Evolutionary conservation across 2,797 vertebrate genomes (phyloP), one percentile per base, ranked within the genome.

Genomic region (Mycteria americana): DNA sequence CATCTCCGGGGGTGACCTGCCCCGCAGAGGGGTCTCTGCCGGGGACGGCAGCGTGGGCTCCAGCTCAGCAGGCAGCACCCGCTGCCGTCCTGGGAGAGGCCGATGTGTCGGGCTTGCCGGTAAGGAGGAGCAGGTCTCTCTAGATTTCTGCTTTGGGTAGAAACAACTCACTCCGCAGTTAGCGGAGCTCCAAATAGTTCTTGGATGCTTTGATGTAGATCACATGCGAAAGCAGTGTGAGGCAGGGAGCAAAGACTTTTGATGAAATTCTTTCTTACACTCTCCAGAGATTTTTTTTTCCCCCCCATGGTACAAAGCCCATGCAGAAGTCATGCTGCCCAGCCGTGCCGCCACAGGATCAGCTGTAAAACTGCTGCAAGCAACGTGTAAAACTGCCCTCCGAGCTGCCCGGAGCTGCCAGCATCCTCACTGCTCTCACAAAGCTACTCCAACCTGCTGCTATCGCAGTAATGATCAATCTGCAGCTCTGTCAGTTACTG

Each of bases 381-480:
- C 9, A 3, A 2, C 0, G 4, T 2, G 18, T 4, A 13, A 63
- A 62, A 17, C 33, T 23, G 2, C 37, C 4, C 37, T 5, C 0
- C 0, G 8, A 68, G 69, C 69, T 25, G 25, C 33, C 9, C 5
- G 5, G 12, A 64, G 77, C 64, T n/a, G 28, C 33, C 19, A 4
- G 10, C 51, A 9, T 11, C 72, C 60, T 46, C 64, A 1, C 22
- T 22, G 46, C 78, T 9, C 64, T 35, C 45, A 1, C 82, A 11
- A 3, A 8, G 46, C 63, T 25, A 0, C 33, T 14, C 82, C 72
- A 27, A 5, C 28, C 81, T 45, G 0, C 31, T 50, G 5, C 85
- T 6, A 24, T 6, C 4, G 1, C 67, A 39, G 6, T 6, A 33
- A 9, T 0, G 7, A 67, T 63, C 81, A 18, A n/a, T 15, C 63